phyloP scores from a whole-genome alignment of 2,888 invertebrate genomes.

The Ephialtes manifestator region DNA sequence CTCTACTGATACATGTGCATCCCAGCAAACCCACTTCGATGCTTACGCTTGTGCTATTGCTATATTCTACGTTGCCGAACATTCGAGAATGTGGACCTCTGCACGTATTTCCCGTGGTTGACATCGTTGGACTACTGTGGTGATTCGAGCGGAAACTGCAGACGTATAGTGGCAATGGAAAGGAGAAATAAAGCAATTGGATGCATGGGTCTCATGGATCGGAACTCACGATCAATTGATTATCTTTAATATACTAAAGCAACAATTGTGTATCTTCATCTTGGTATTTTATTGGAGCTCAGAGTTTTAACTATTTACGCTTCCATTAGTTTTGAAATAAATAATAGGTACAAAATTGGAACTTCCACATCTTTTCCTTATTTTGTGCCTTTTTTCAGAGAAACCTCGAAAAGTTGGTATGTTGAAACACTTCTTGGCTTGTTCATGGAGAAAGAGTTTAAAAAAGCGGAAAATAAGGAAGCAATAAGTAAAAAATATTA shows the following conservation, averaged over 20 bases:
- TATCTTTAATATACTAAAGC: neutral
- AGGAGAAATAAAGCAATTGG: constrained; percentile 33
- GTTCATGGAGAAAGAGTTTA: too few species aligned
- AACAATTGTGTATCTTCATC: too few species aligned
- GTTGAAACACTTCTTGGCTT: too few species aligned
- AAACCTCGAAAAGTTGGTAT: too few species aligned
- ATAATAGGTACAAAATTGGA: too few species aligned
- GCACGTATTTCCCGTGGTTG: constrained; percentile 27
- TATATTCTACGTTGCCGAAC: constrained; percentile 23
- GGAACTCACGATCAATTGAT: neutral
- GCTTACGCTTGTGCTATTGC: constrained; percentile 10
- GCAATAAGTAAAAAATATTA: too few species aligned
- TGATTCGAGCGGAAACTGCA: constrained; percentile 62
- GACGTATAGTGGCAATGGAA: neutral
- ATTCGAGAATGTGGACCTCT: constrained; percentile 62
- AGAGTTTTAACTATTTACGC: too few species aligned
- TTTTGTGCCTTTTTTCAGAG: too few species aligned
- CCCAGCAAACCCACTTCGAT: constrained; percentile 9
- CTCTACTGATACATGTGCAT: constrained; percentile 2
- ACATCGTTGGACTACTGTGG: constrained; percentile 56
- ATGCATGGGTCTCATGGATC: constrained; percentile 20
- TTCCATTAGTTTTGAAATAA: too few species aligned
- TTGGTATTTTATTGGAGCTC: too few species aligned
- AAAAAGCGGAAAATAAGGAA: too few species aligned
- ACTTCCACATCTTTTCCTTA: too few species aligned